Evolutionary conservation across 2,888 invertebrate genomes (phyloP).

Genomic region (Tuta absoluta): DNA sequence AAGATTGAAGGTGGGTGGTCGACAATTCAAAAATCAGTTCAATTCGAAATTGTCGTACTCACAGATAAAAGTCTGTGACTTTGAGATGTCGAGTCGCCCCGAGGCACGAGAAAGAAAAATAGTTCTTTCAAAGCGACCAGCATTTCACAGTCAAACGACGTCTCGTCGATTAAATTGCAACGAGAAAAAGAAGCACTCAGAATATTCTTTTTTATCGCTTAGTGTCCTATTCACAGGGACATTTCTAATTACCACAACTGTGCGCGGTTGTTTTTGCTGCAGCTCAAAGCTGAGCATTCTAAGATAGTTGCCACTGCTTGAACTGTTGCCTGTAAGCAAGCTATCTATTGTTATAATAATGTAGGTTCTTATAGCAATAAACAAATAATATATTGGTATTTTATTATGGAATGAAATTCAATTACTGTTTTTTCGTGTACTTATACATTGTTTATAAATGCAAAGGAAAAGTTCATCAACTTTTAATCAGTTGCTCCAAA

Average conservation of each 20-base stretch:
- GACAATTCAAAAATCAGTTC: not conserved
- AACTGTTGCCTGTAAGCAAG: slow-evolving; percentile 41
- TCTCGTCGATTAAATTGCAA: slow-evolving; percentile 34
- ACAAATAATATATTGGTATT: no score
- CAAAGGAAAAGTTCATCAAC: no score
- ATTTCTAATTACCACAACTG: slow-evolving; percentile 58
- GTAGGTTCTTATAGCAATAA: no score
- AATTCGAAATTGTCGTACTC: slow-evolving; percentile 43
- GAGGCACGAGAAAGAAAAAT: slow-evolving; percentile 23
- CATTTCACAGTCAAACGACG: slow-evolving; percentile 29
- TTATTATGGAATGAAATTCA: no score
- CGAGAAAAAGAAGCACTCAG: slow-evolving; percentile 33
- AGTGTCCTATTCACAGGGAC: slow-evolving; percentile 46
- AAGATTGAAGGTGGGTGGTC: not conserved
- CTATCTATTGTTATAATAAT: no score
- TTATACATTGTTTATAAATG: no score
- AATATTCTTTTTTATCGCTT: slow-evolving; percentile 47
- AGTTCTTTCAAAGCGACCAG: slow-evolving; percentile 26
- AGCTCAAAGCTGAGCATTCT: slow-evolving; percentile 49
- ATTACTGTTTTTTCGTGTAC: no score
- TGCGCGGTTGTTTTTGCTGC: slow-evolving; percentile 48
- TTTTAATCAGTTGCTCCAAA: no score
- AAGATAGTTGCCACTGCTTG: slow-evolving; percentile 40
- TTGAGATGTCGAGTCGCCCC: slow-evolving; percentile 18
- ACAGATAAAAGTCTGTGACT: slow-evolving; percentile 15